phyloP scores from a whole-genome alignment of 2,888 invertebrate species.

The Rotaria sp. region DNA sequence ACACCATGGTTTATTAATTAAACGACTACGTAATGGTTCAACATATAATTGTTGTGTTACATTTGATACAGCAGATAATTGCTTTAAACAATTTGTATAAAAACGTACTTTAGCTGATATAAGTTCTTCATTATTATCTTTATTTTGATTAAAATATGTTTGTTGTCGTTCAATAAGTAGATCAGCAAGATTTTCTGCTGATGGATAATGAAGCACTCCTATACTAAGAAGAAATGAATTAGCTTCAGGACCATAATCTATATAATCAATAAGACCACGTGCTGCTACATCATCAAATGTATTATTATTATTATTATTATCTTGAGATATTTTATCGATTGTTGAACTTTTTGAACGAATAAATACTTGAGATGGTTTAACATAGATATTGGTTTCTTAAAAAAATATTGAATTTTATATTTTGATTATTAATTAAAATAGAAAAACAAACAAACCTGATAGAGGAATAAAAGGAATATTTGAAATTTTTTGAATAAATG shows the following conservation, averaged over 20 bases:
- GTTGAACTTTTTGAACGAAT: neutral
- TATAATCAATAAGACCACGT: neutral
- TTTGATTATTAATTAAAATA: too few relatives aligned
- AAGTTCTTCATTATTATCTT: neutral
- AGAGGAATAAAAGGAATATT: neutral
- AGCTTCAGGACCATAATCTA: neutral
- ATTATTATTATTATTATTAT: too few relatives aligned
- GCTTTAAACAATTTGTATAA: neutral
- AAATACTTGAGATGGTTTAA: conserved; percentile 1
- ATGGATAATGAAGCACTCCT: neutral
- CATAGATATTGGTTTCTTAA: neutral
- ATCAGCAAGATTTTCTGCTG: neutral
- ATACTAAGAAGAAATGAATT: neutral
- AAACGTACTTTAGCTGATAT: neutral
- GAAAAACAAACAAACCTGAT: too few relatives aligned
- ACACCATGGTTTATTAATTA: conserved; percentile 2
- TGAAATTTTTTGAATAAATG: neutral
- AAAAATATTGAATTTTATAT: too few relatives aligned
- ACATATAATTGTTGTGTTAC: neutral
- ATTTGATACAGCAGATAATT: neutral
- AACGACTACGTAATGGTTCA: neutral
- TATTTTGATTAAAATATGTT: neutral
- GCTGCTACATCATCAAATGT: neutral
- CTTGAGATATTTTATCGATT: too few relatives aligned
- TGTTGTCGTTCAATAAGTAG: neutral